Evolutionary conservation across 2,888 invertebrate species (phyloP).

Genomic region (Anarsia innoxiella): DNA sequence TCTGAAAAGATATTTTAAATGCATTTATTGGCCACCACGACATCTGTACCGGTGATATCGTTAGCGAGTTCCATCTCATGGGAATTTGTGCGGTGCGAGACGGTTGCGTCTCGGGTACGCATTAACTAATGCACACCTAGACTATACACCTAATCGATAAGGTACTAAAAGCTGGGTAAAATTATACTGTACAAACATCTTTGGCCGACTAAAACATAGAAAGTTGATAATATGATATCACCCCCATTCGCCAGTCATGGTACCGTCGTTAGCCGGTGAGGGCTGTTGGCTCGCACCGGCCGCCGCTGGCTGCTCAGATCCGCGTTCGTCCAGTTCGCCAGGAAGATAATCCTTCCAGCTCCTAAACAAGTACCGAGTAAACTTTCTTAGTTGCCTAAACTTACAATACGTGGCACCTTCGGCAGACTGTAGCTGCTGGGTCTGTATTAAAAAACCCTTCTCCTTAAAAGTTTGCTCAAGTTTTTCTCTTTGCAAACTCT

Average conservation of each 20-base stretch:
- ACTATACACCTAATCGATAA: too few relatives aligned
- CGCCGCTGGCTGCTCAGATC: slow-evolving; percentile 4
- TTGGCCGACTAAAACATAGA: background rate
- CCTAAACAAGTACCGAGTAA: slow-evolving; percentile 91
- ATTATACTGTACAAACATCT: too few relatives aligned
- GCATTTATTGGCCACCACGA: slow-evolving; percentile 46
- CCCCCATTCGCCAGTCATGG: slow-evolving; percentile 10
- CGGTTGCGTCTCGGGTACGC: too few relatives aligned
- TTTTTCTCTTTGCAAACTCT: slow-evolving; percentile 90
- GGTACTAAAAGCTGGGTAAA: too few relatives aligned
- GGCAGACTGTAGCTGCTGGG: slow-evolving; percentile 93
- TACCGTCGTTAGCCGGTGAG: background rate
- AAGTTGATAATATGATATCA: background rate
- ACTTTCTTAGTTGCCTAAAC: slow-evolving; percentile 91
- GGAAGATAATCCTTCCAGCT: slow-evolving; percentile 96
- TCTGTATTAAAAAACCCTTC: slow-evolving; percentile 94
- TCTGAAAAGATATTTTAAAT: slow-evolving; percentile 40
- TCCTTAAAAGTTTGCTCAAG: slow-evolving; percentile 94
- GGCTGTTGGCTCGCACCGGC: background rate
- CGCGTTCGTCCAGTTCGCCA: slow-evolving; percentile 77
- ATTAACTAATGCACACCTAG: too few relatives aligned
- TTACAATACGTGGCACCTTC: slow-evolving; percentile 96
- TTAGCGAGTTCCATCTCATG: too few relatives aligned
- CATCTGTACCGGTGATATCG: too few relatives aligned
- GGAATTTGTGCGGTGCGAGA: too few relatives aligned